Evolutionary conservation across 2,797 vertebrate species (phyloP).

Genomic region (Brachyalestes nurse): DNA sequence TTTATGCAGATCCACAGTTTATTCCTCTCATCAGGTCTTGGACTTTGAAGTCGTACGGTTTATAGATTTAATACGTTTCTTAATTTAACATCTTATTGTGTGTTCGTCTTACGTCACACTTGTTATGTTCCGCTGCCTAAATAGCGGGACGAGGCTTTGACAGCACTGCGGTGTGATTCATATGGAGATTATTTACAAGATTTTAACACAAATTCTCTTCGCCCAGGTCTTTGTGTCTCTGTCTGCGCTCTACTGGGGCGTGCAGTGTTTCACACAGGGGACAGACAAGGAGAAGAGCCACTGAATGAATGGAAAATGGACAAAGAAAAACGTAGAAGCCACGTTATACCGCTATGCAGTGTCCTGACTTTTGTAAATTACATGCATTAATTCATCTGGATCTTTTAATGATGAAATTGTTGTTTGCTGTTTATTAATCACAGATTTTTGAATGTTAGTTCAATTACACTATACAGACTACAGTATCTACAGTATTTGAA

Average conservation of each 20-base stretch:
- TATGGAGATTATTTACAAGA: neutral
- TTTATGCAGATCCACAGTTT: neutral
- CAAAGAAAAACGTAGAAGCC: neutral
- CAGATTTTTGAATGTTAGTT: neutral
- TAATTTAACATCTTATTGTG: too few relatives aligned
- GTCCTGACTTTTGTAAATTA: neutral
- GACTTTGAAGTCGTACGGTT: neutral
- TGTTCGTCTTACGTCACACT: neutral
- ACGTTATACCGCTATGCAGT: neutral
- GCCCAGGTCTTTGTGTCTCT: conserved; percentile 85
- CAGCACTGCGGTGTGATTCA: neutral
- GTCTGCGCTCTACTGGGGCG: conserved; percentile 84
- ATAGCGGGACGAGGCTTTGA: neutral
- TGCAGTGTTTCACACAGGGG: conserved; percentile 75
- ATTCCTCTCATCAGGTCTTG: neutral
- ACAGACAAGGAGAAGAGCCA: conserved; percentile 70
- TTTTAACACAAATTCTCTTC: conserved; percentile 35
- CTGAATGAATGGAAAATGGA: conserved; percentile 62
- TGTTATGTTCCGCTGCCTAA: neutral
- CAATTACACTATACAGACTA: too few relatives aligned
- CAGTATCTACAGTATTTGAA: neutral
- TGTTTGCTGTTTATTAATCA: neutral
- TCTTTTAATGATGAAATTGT: neutral
- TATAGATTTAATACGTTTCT: too few relatives aligned
- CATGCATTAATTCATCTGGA: neutral